A percentile compares a stretch with the other conserved stretches of the same genome.
Evolutionary conservation across 2,888 invertebrate genomes (phyloP).

Genomic region (Protodeltote pygarga): DNA sequence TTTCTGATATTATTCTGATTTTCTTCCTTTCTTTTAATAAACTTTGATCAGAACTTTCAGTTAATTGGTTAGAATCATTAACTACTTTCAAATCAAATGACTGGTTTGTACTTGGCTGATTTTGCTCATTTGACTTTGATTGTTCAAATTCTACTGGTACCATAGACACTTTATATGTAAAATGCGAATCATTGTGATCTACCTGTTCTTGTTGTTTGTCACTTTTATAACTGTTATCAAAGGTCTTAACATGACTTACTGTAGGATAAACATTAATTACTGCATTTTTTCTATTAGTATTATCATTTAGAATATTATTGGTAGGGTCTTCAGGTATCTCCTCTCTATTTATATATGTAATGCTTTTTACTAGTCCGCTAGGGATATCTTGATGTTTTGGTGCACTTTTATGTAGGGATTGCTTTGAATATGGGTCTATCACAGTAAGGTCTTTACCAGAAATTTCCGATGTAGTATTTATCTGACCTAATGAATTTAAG

Average conservation of each 20-base stretch:
- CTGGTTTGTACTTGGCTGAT: constrained; percentile 9
- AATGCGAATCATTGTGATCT: constrained; percentile 5
- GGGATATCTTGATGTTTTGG: background rate
- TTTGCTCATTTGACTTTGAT: background rate
- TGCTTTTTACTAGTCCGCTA: constrained; percentile 8
- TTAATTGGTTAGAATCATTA: background rate
- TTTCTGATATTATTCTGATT: constrained; percentile 73
- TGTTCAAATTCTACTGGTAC: constrained; percentile 33
- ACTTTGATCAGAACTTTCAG: constrained; percentile 16
- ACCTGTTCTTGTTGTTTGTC: background rate
- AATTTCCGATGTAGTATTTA: constrained; percentile 33
- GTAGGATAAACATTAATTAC: background rate
- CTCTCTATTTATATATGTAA: constrained; percentile 1
- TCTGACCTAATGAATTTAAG: constrained; percentile 30
- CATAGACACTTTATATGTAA: constrained; percentile 13
- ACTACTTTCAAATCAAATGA: background rate
- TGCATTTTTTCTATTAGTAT: constrained; percentile 4
- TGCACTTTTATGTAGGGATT: no score
- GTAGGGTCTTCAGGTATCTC: background rate
- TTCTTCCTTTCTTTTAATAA: constrained; percentile 51
- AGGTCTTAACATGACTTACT: background rate
- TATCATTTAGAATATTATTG: constrained; percentile 15
- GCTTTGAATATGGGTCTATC: background rate
- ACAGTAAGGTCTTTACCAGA: background rate
- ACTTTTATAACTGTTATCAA: constrained; percentile 10